A percentile compares a stretch with the other conserved stretches of the same genome.
These are phyloP conservation scores for Xyrauchen texanus DNA, from an alignment of 2,113 vertebrate species.

Conservation along the genomic window DNA sequence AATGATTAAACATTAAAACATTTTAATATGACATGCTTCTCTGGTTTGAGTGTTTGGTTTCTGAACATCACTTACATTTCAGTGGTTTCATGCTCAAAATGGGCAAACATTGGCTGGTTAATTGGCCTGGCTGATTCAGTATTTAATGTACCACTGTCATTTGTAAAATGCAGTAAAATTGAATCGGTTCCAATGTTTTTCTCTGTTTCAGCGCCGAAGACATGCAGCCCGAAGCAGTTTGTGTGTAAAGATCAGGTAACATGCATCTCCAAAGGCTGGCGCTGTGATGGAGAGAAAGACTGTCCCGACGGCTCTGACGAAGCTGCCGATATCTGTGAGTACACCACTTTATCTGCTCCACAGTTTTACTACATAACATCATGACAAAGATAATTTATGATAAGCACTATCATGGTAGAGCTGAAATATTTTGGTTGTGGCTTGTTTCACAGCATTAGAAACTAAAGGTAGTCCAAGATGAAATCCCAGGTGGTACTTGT, in stretches of 20 bases:
- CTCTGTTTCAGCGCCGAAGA: constrained; percentile 81
- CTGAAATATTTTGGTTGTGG: neutral
- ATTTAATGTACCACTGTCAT: neutral
- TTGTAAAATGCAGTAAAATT: no score
- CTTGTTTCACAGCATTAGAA: neutral
- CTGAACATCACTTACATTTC: no score
- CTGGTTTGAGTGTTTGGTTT: no score
- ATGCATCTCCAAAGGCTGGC: constrained; percentile 97
- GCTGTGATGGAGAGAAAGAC: constrained; percentile 95
- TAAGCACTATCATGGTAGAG: neutral
- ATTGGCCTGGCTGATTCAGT: no score
- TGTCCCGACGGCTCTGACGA: constrained; percentile 97
- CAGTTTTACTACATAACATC: neutral
- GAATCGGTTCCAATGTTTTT: neutral
- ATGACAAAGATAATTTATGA: neutral
- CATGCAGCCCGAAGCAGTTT: constrained; percentile 96
- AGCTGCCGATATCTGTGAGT: constrained; percentile 94
- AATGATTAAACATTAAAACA: no score
- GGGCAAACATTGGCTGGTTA: no score
- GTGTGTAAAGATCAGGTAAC: constrained; percentile 95
- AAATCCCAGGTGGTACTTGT: neutral
- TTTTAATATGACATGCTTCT: no score
- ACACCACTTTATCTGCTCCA: constrained; percentile 7
- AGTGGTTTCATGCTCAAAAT: no score
- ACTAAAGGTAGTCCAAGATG: neutral